Conservation (phyloP, 2,113 vertebrate species). For the Xyrauchen texanus region DNA sequence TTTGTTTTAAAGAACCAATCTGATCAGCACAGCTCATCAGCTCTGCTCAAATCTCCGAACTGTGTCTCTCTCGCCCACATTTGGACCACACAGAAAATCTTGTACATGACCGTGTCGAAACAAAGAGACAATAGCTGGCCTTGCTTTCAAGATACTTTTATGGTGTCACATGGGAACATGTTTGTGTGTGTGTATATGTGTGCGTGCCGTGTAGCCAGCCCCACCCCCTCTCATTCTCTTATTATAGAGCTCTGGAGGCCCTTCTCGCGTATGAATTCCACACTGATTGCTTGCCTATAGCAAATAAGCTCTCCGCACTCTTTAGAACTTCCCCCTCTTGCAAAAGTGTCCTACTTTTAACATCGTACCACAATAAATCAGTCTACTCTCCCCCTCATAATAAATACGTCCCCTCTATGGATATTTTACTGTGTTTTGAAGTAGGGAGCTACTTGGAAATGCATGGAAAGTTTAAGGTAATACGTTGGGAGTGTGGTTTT, state of each 20-base stretch:
- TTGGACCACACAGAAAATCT: conserved; percentile 43
- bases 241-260: conserved; percentile 69
- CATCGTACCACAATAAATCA: conserved; percentile 60
- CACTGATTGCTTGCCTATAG: conserved; percentile 74
- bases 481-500: not conserved
- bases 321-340: conserved; percentile 55
- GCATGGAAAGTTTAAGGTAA: not conserved
- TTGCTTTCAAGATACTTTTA: conserved; percentile 60
- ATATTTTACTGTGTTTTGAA: conserved; percentile 40
- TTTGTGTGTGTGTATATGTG: conserved; percentile 65
- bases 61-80: not conserved
- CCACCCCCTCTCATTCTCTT: conserved; percentile 61
- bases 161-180: conserved; percentile 68
- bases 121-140: conserved; percentile 62
- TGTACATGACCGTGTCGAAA: conserved; percentile 54
- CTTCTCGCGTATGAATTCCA: conserved; percentile 67
- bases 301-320: conserved; percentile 63
- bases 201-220: conserved; percentile 59
- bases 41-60: too few relatives aligned
- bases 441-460: conserved; percentile 24
- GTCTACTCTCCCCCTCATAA: conserved; percentile 46
- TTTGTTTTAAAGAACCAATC: too few relatives aligned
- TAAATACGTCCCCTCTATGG: conserved; percentile 46
- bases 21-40: too few relatives aligned
- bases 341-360: conserved; percentile 67